Conservation (phyloP, 2,113 vertebrate genomes). For the Indri indri region DNA sequence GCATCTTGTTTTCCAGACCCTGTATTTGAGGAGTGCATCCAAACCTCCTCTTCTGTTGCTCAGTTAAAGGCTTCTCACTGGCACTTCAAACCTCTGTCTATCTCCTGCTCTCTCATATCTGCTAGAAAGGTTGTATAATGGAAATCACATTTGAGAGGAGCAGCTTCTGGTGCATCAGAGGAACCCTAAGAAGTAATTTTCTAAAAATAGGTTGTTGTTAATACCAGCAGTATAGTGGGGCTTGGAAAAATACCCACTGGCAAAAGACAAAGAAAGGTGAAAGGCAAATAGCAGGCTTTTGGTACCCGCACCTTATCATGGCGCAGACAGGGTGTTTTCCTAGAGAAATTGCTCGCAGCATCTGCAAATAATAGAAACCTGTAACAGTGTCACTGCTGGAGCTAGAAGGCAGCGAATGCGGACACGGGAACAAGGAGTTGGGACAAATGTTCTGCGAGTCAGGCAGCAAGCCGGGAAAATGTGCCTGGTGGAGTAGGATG, state of each 20-base stretch:
- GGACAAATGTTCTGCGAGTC: neutral
- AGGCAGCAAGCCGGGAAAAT: neutral
- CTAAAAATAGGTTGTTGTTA: conserved; percentile 67
- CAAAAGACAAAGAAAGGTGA: conserved; percentile 44
- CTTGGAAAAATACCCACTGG: conserved; percentile 61
- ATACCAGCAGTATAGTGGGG: conserved; percentile 47
- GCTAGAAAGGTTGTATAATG: neutral
- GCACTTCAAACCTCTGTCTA: conserved; percentile 56
- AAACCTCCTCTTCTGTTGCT: neutral
- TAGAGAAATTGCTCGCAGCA: conserved; percentile 32
- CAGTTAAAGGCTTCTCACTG: conserved; percentile 56
- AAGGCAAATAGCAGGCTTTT: neutral
- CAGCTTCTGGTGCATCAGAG: neutral
- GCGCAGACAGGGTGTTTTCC: conserved; percentile 11
- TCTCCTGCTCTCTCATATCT: conserved; percentile 61
- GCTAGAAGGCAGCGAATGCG: neutral
- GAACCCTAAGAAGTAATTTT: conserved; percentile 57
- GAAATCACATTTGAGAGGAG: neutral
- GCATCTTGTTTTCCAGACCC: neutral
- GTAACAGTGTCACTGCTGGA: neutral
- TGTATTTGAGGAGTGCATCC: conserved; percentile 51
- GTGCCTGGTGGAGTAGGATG: fast-evolving
- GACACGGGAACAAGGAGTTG: neutral
- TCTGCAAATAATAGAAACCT: conserved; percentile 15
- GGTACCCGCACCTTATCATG: neutral